Evolutionary conservation across 2,888 invertebrate species (phyloP).

Genomic region (Choristoneura rosaceana): DNA sequence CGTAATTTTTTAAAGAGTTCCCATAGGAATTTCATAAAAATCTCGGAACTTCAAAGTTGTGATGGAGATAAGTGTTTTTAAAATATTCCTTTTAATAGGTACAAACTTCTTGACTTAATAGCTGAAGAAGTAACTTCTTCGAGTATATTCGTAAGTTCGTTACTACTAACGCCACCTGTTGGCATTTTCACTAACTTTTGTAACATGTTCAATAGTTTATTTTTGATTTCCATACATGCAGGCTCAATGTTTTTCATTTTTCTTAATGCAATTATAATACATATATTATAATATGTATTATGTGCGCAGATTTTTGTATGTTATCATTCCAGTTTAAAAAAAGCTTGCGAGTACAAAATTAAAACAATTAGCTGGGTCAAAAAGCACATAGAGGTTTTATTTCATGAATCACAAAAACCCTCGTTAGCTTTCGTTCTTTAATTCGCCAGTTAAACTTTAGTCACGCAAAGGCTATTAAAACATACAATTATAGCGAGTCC

Average conservation of each 20-base stretch:
- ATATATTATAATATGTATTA: no score
- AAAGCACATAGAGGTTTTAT: background rate
- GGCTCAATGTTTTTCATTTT: background rate
- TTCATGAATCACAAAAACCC: constrained; percentile 9
- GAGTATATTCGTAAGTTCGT: background rate
- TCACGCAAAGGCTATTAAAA: constrained; percentile 36
- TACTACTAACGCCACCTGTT: constrained; percentile 52
- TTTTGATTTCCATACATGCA: no score
- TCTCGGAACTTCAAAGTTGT: no score
- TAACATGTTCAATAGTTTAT: background rate
- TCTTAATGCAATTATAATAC: background rate
- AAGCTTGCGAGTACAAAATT: background rate
- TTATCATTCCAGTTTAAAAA: no score
- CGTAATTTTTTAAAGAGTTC: no score
- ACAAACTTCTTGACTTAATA: no score
- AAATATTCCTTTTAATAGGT: no score
- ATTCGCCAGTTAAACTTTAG: constrained; percentile 31
- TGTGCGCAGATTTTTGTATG: no score
- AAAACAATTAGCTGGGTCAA: background rate
- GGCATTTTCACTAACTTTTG: constrained; percentile 43
- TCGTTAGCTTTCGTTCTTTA: constrained; percentile 26
- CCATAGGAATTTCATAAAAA: no score
- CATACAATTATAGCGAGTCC: constrained; percentile 20
- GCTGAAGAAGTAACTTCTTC: background rate
- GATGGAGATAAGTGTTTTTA: no score